Conservation (phyloP, 2,888 invertebrate genomes). For the Diplolepis rosae region DNA sequence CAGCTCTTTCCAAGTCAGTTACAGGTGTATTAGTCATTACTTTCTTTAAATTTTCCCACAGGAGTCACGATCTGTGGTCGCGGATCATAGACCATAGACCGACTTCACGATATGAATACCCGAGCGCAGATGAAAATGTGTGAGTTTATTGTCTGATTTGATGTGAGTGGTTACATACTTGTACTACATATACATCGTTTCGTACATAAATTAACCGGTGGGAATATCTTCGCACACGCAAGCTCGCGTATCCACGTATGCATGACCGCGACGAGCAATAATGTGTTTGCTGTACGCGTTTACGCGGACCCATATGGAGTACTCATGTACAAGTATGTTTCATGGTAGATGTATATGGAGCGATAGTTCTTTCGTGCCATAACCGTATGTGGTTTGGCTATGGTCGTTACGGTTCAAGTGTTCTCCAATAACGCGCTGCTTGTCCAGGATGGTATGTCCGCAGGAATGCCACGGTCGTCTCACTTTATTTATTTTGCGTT, state of each 20-base stretch:
- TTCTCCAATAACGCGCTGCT: slow-evolving; percentile 68
- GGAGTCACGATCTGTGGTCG: slow-evolving; percentile 73
- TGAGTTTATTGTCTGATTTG: slow-evolving; percentile 16
- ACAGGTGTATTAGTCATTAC: slow-evolving; percentile 60
- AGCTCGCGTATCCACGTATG: slow-evolving; percentile 42
- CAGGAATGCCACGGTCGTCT: slow-evolving; percentile 57
- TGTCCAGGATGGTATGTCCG: slow-evolving; percentile 52
- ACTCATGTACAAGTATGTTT: slow-evolving; percentile 16
- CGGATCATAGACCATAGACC: slow-evolving; percentile 72
- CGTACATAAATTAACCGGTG: slow-evolving; percentile 67
- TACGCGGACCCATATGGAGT: slow-evolving; percentile 36
- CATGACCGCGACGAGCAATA: slow-evolving; percentile 48
- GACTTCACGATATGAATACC: slow-evolving; percentile 56
- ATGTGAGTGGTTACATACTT: too few relatives aligned
- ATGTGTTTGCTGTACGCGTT: slow-evolving; percentile 43
- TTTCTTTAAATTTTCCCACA: slow-evolving; percentile 72
- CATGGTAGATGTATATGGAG: slow-evolving; percentile 40
- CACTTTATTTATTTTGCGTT: slow-evolving; percentile 57
- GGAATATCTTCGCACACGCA: slow-evolving; percentile 57
- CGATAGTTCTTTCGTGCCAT: slow-evolving; percentile 65
- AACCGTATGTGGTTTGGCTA: slow-evolving; percentile 67
- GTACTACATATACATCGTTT: slow-evolving; percentile 25
- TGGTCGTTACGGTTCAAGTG: slow-evolving; percentile 67
- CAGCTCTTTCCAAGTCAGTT: slow-evolving; percentile 38
- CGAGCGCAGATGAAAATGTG: slow-evolving; percentile 44